A percentile compares a stretch with the other conserved stretches of the same genome.
Conservation (phyloP, 2,888 invertebrate genomes). For the Thera britannica region DNA sequence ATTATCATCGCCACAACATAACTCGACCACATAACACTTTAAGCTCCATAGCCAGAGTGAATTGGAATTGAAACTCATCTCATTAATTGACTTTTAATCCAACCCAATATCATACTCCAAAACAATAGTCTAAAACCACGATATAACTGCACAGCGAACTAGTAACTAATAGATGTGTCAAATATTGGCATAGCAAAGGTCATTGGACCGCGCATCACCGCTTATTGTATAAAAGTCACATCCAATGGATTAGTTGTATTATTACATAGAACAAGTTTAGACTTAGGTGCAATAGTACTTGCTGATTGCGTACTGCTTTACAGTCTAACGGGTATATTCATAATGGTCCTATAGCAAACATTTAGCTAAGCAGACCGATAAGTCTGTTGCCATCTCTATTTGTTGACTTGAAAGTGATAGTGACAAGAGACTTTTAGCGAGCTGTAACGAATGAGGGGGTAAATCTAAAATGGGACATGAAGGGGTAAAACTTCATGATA, state of each 20-base stretch:
- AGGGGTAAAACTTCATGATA: too few species aligned
- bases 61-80: slow-evolving; percentile 19
- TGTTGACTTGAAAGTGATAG: too few species aligned
- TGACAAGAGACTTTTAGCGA: too few species aligned
- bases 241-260: slow-evolving; percentile 78
- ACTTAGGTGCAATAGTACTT: too few species aligned
- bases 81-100: slow-evolving; percentile 29
- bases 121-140: slow-evolving; percentile 40
- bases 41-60: slow-evolving; percentile 2
- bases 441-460: too few species aligned
- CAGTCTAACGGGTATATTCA: too few species aligned
- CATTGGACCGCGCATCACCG: slow-evolving; percentile 51
- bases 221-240: slow-evolving; percentile 73
- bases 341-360: too few species aligned
- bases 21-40: slow-evolving; percentile 7
- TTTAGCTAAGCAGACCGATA: too few species aligned
- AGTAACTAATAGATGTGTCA: slow-evolving; percentile 22
- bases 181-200: slow-evolving; percentile 41
- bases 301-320: too few species aligned
- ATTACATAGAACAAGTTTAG: slow-evolving; percentile 7
- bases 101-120: slow-evolving; percentile 26
- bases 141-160: slow-evolving; percentile 17
- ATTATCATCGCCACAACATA: slow-evolving; percentile 16
- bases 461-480: too few species aligned
- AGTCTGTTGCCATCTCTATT: too few species aligned